Percentiles rank a stretch among this genome's conserved stretches.
Evolutionary conservation across 2,888 invertebrate genomes (phyloP).

Genomic region (Nephrotoma appendiculata): DNA sequence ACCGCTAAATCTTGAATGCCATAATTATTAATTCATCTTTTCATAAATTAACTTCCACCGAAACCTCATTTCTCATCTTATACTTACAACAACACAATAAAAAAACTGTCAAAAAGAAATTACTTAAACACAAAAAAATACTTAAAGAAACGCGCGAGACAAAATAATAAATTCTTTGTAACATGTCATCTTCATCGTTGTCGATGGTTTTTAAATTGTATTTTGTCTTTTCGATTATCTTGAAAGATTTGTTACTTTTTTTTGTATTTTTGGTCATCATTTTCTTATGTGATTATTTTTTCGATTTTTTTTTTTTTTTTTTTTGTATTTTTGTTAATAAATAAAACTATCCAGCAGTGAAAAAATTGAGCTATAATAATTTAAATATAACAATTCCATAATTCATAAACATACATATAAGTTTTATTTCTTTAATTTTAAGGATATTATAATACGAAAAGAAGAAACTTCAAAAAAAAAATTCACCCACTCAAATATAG

Average conservation of each 20-base stretch:
- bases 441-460: not conserved
- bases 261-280: not conserved
- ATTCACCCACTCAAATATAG: not conserved
- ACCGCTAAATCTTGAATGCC: not conserved
- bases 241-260: not conserved
- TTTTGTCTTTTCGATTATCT: not conserved
- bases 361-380: conserved; percentile 4
- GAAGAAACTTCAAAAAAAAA: not conserved
- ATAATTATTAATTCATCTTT: not conserved
- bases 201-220: not conserved
- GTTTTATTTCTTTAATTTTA: not conserved
- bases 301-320: not conserved
- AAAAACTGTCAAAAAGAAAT: not conserved
- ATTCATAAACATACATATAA: not conserved
- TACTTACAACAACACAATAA: not conserved
- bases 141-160: not conserved
- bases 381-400: conserved; percentile 4
- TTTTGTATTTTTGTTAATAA: not conserved
- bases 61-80: not conserved
- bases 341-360: conserved; percentile 1
- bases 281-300: not conserved
- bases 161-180: conserved; percentile 1
- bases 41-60: not conserved
- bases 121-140: not conserved
- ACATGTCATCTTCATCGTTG: conserved; percentile 3